These are phyloP conservation scores for Drosophila kurseongensis DNA, from an alignment of 1,140 invertebrate species.

Conservation along the genomic window DNA sequence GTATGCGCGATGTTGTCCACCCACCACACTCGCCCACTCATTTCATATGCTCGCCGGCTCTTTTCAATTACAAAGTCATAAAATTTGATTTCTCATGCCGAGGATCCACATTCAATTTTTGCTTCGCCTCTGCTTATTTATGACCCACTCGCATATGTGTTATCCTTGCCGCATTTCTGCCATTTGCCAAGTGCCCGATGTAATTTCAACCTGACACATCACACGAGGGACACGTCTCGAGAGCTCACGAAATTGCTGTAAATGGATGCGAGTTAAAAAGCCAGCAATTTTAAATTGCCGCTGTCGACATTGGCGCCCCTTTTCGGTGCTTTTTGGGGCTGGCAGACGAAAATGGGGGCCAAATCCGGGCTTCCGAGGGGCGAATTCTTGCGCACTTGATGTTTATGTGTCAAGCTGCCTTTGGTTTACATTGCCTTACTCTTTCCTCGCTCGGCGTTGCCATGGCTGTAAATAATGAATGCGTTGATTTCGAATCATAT, in stretches of 20 bases:
- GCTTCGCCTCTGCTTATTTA: slow-evolving; percentile 61
- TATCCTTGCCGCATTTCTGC: slow-evolving; percentile 57
- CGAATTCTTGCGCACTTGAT: slow-evolving; percentile 70
- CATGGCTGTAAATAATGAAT: slow-evolving; percentile 75
- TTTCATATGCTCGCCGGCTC: slow-evolving; percentile 55
- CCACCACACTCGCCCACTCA: slow-evolving; percentile 11
- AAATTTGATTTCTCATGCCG: slow-evolving; percentile 77
- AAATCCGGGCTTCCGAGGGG: slow-evolving; percentile 8
- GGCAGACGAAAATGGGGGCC: not conserved
- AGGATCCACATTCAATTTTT: slow-evolving; percentile 65
- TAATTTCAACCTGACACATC: slow-evolving; percentile 82
- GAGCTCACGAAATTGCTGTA: slow-evolving; percentile 76
- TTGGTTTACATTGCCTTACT: slow-evolving; percentile 61
- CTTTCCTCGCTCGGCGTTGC: slow-evolving; percentile 42
- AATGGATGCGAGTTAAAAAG: slow-evolving; percentile 83
- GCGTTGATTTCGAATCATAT: slow-evolving; percentile 80
- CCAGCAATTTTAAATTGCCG: slow-evolving; percentile 81
- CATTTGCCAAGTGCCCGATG: slow-evolving; percentile 73
- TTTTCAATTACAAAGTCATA: slow-evolving; percentile 81
- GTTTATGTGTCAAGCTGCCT: slow-evolving; percentile 79
- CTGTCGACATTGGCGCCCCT: slow-evolving; percentile 63
- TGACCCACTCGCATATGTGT: slow-evolving; percentile 50
- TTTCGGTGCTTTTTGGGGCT: slow-evolving; percentile 11
- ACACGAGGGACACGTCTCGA: slow-evolving; percentile 59
- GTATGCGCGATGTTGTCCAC: slow-evolving; percentile 40